Base-by-base conservation (phyloP, 2,888 invertebrate genomes). In the Drosophila barbarae region DNA sequence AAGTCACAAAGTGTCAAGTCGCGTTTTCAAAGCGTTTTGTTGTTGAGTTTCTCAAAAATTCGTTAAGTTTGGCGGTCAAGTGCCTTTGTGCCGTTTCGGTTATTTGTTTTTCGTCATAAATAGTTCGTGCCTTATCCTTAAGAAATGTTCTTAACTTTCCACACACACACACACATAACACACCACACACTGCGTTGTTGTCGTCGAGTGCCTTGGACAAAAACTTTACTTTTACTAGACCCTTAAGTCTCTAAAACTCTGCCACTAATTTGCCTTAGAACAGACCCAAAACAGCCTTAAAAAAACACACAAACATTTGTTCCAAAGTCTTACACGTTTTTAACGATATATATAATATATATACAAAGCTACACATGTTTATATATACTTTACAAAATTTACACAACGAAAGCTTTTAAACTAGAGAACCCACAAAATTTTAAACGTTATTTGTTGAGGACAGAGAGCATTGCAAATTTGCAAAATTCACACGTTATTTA, bases 191-290 rank as follows among this genome's bases (percentile, higher is more conserved):
- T 44, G 46, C 66, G 59, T 68, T 70, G 49, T 67, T 59, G 54
- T 71, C 71, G 74, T 80, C 71, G 73, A 77, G 83, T 76, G 80
- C 84, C 84, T 84, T 78, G 54, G 41, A 56, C 46, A 54, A 26
- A 44, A 66, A 56, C 51, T 59, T 60, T 71, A 66, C 38, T 55
- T 57, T 36, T 53, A 52, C 60, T 71, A 50, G 36, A 67, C 57
- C 52, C 21, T 66, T 66, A 67, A 67, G 67, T 66, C 46, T 30
- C 23, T 52, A 36, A 38, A 61, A 59, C 66, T 66, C 74, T 75
- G 73, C 79, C 79, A 82, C 64, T 79, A 79, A 73, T 79, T 79
- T 79, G 79, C 82, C 79, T 79, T 79, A 79, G 60, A 75, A 44
- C 36, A 38, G 26, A 38, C 18, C 30, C 36, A 28, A 30, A 51